A percentile compares a stretch with the other conserved stretches of the same genome.
These are phyloP conservation scores for Melinaea marsaeus DNA, from an alignment of 2,888 invertebrate genomes.

Conservation along the genomic window DNA sequence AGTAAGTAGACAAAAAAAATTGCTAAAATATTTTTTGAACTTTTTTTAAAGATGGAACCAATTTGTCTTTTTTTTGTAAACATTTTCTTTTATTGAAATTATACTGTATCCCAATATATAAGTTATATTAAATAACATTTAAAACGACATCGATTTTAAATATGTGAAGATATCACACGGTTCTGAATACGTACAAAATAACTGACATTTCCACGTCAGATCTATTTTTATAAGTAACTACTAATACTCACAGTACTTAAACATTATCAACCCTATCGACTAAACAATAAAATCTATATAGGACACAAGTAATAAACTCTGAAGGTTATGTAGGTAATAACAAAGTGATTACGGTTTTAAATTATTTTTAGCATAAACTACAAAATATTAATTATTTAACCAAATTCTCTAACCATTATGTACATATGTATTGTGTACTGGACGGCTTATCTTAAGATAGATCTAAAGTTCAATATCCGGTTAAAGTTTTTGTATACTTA, in stretches of 20 bases:
- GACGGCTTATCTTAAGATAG: no score
- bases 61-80: no score
- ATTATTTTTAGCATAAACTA: neutral
- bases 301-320: neutral
- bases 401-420: no score
- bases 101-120: neutral
- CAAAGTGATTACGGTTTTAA: neutral
- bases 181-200: neutral
- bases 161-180: neutral
- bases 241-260: neutral
- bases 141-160: neutral
- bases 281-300: neutral
- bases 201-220: neutral
- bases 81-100: no score
- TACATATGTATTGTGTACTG: no score
- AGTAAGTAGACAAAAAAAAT: no score
- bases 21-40: no score
- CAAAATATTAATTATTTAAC: no score
- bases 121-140: neutral
- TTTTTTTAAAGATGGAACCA: no score
- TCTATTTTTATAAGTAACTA: neutral
- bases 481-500: no score
- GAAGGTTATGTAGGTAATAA: constrained; percentile 4
- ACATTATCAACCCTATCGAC: neutral
- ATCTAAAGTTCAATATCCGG: no score